A percentile compares a stretch with the other conserved stretches of the same genome.
phyloP scores from a whole-genome alignment of 2,888 invertebrate genomes.

The Neoscelio sp. region DNA sequence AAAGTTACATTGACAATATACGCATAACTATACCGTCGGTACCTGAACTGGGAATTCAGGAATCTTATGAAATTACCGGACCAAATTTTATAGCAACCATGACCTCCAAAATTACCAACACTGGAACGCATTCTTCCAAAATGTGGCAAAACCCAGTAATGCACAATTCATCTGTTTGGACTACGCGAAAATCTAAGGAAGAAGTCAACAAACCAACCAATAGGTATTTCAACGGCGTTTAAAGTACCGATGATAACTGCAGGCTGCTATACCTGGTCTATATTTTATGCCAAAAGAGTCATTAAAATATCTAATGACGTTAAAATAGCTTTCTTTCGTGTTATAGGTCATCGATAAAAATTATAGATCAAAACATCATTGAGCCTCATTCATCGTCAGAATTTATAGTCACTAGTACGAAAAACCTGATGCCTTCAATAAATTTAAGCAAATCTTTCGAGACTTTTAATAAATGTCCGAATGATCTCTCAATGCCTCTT shows the following conservation, averaged over 20 bases:
- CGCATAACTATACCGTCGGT: constrained; percentile 68
- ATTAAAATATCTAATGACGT: not conserved
- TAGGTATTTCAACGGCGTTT: constrained; percentile 14
- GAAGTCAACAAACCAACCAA: constrained; percentile 5
- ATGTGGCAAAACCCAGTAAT: constrained; percentile 21
- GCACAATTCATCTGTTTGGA: not conserved
- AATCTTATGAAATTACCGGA: constrained; percentile 61
- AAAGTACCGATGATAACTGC: no score
- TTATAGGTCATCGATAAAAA: constrained; percentile 20
- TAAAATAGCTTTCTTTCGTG: constrained; percentile 1
- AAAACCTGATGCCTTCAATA: constrained; percentile 2
- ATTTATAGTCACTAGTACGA: constrained; percentile 5
- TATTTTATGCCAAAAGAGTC: no score
- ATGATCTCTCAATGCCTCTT: not conserved
- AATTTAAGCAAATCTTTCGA: constrained; percentile 4
- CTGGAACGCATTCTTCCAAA: constrained; percentile 22
- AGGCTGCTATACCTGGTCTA: no score
- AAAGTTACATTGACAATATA: constrained; percentile 61
- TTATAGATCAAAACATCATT: constrained; percentile 10
- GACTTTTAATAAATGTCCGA: not conserved
- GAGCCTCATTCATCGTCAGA: constrained; percentile 10
- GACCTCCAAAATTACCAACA: constrained; percentile 49
- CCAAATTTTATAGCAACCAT: constrained; percentile 56
- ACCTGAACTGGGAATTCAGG: constrained; percentile 68
- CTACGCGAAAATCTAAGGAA: constrained; percentile 16